These are phyloP conservation scores for Apomyelois bistriatella DNA, from an alignment of 2,888 invertebrate genomes.

Conservation along the genomic window DNA sequence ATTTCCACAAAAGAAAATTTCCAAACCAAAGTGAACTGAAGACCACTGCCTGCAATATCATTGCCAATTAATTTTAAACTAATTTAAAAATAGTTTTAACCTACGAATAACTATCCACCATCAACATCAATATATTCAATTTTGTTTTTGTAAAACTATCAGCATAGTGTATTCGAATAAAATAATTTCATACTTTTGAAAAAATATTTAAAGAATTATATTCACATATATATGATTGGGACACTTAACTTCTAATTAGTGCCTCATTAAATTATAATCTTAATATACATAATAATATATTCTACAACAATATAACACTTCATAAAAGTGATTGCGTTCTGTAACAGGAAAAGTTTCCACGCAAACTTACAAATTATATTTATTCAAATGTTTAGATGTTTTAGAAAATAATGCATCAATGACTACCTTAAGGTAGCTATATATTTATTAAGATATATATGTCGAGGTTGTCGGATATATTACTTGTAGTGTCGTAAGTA, in stretches of 20 bases:
- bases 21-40: neutral
- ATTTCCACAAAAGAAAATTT: neutral
- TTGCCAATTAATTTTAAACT: neutral
- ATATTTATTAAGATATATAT: neutral
- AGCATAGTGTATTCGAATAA: conserved; percentile 22
- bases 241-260: conserved; percentile 25
- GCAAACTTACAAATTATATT: neutral
- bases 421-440: neutral
- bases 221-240: conserved; percentile 18
- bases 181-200: conserved; percentile 25
- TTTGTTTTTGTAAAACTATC: conserved; percentile 25
- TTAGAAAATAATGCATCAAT: neutral
- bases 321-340: conserved; percentile 11
- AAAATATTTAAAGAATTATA: conserved; percentile 18
- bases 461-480: neutral
- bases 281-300: conserved; percentile 22
- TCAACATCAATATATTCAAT: conserved; percentile 30
- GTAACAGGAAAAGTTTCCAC: neutral
- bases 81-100: conserved; percentile 29
- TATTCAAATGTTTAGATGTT: neutral
- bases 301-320: conserved; percentile 23
- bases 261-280: conserved; percentile 24
- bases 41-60: neutral
- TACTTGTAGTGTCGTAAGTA: neutral
- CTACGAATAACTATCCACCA: conserved; percentile 29